Evolutionary conservation across 2,888 invertebrate species (phyloP).

Genomic region (Adelognathus sp.): DNA sequence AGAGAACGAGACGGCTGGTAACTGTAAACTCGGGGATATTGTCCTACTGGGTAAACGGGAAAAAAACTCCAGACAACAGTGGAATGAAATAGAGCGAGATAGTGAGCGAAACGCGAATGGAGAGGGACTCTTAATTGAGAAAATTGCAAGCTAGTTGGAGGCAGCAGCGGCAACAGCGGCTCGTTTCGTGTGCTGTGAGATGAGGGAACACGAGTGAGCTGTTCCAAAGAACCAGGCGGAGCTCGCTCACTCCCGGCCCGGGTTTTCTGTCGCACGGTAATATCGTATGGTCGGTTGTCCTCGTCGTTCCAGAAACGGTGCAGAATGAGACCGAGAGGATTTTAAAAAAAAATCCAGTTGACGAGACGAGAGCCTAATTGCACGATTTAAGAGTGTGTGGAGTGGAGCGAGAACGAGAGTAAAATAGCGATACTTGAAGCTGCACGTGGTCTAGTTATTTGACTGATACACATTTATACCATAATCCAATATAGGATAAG

Average conservation of each 20-base stretch:
- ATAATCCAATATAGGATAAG: background rate
- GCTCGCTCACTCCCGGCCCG: constrained; percentile 21
- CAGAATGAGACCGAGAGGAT: constrained; percentile 27
- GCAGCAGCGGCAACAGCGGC: background rate
- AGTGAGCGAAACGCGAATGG: background rate
- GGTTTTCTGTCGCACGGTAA: constrained; percentile 43
- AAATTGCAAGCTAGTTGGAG: constrained; percentile 53
- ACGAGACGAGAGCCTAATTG: constrained; percentile 55
- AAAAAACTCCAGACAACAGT: background rate
- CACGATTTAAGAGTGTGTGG: constrained; percentile 55
- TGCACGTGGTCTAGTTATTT: constrained; percentile 52
- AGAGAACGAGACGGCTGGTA: background rate
- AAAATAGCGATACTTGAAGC: constrained; percentile 50
- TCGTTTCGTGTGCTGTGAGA: background rate
- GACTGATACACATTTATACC: constrained; percentile 33
- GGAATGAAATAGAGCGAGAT: constrained; percentile 4
- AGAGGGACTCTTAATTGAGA: constrained; percentile 50
- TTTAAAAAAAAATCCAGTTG: background rate
- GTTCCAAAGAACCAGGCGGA: constrained; percentile 38
- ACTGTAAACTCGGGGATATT: constrained; percentile 14
- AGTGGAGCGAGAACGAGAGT: constrained; percentile 41
- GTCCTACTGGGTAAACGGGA: constrained; percentile 12
- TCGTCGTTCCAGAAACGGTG: constrained; percentile 26
- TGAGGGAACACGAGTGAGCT: constrained; percentile 28
- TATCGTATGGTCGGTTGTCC: constrained; percentile 7